These are phyloP conservation scores for Sylvia atricapilla DNA, from an alignment of 2,113 vertebrate genomes.

Conservation along the genomic window DNA sequence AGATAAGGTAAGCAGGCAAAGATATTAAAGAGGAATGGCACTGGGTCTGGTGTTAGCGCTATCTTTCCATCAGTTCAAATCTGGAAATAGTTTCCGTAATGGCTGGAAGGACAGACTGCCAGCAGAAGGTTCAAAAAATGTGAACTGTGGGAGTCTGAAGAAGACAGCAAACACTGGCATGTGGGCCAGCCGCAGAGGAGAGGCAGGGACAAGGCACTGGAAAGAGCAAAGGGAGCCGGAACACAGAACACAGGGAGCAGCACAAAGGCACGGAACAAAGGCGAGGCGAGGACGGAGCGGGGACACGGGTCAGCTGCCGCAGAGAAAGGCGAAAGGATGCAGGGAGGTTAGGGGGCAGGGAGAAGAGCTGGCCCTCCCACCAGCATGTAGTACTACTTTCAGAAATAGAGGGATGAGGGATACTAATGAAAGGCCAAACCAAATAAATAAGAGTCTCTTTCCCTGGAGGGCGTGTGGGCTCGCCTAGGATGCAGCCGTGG, in stretches of 20 bases:
- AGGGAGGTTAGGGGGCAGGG: neutral
- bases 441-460: conserved; percentile 13
- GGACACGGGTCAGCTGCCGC: neutral
- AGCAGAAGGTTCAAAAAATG: conserved; percentile 12
- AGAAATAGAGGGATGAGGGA: neutral
- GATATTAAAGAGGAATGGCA: neutral
- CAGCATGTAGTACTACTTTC: conserved; percentile 15
- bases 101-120: conserved; percentile 16
- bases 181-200: neutral
- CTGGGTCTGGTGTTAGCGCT: neutral
- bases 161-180: neutral
- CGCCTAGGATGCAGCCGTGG: neutral
- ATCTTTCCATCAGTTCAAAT: neutral
- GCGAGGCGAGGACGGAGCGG: neutral
- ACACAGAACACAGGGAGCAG: neutral
- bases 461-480: neutral
- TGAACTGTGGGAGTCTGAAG: neutral
- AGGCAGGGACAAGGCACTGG: neutral
- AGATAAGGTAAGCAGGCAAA: conserved; percentile 32
- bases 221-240: neutral
- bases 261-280: neutral
- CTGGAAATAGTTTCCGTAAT: neutral
- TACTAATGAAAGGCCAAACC: conserved; percentile 30
- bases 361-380: conserved; percentile 26
- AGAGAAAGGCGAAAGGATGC: neutral